Base-by-base conservation (phyloP, 2,797 vertebrate species). In the Trachurus trachurus region DNA sequence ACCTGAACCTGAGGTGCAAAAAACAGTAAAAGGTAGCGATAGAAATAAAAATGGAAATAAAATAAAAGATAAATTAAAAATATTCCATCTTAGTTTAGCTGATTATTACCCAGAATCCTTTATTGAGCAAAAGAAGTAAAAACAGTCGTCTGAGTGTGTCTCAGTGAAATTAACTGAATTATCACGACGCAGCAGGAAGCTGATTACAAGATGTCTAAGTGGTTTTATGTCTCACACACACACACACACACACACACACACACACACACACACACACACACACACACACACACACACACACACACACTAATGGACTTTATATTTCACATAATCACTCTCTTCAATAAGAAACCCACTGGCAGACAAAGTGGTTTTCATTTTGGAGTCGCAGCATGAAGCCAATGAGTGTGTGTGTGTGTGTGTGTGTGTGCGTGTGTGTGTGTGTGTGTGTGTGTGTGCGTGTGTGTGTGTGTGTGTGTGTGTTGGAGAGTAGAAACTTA, bases 401-500 rank as follows among this genome's bases (percentile, higher is more conserved):
- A 16, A 47, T 50, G 29, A 7, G 44, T 5, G 44, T 15, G 13
- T 0, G 44, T 0, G 44, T 26, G 3, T 26, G 26, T 26, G 26
- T 26, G 26, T 26, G 44, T 34, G 5, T 34, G 31, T 34, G 31
- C 5, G 31, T 34, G 31, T 34, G 31, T 34, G 44, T 34, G 5
- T 34, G 31, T 34, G 31, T 34, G 31, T 34, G 31, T 34, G 31
- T 34, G 31, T 34, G 31, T 34, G 31, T 34, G 31, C 4, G 31
- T 34, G 31, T 26, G 26, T 26, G 26, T 26, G 26, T 26, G 31
- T 34, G 31, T 34, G 31, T 34, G 31, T 34, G 31, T 34, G 31
- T 34, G 31, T 34, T n/a, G n/a, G n/a, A n/a, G n/a, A n/a, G n/a
- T 4, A 45, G 21, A 59, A 26, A 80, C 97, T 97, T 89, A 99